Percentiles rank a stretch among this genome's conserved stretches.
These are phyloP conservation scores for Philypnodon macrostomus DNA, from an alignment of 2,797 vertebrate genomes.

Conservation along the genomic window DNA sequence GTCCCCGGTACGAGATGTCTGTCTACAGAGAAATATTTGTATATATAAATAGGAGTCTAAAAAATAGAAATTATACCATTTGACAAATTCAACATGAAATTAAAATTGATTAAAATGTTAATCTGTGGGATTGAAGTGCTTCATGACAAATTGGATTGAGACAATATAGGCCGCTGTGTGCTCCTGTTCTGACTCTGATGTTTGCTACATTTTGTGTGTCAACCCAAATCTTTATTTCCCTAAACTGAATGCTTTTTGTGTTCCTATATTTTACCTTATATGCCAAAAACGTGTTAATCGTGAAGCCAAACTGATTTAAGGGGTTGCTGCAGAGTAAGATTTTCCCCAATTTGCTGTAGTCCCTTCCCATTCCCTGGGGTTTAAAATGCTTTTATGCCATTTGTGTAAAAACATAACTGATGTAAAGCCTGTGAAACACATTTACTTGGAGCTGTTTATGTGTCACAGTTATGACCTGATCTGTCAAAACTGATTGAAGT, in stretches of 20 bases:
- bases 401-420: no score
- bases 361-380: no score
- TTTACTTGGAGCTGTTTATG: no score
- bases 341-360: no score
- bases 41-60: slow-evolving; percentile 28
- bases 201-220: slow-evolving; percentile 17
- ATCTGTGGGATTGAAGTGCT: slow-evolving; percentile 9
- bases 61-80: slow-evolving; percentile 10
- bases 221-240: slow-evolving; percentile 29
- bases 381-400: no score
- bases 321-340: no score
- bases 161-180: neutral
- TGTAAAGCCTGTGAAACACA: no score
- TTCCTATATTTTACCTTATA: no score
- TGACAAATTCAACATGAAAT: slow-evolving; percentile 31
- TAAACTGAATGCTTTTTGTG: neutral
- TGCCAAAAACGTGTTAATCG: no score
- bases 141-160: slow-evolving; percentile 22
- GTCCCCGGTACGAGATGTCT: neutral
- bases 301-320: no score
- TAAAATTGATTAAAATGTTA: slow-evolving; percentile 32
- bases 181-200: slow-evolving; percentile 1
- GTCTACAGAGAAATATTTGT: neutral
- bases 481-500: neutral
- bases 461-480: no score